These are phyloP conservation scores for Falco concolor DNA, from an alignment of 2,797 vertebrate species.

Conservation along the genomic window DNA sequence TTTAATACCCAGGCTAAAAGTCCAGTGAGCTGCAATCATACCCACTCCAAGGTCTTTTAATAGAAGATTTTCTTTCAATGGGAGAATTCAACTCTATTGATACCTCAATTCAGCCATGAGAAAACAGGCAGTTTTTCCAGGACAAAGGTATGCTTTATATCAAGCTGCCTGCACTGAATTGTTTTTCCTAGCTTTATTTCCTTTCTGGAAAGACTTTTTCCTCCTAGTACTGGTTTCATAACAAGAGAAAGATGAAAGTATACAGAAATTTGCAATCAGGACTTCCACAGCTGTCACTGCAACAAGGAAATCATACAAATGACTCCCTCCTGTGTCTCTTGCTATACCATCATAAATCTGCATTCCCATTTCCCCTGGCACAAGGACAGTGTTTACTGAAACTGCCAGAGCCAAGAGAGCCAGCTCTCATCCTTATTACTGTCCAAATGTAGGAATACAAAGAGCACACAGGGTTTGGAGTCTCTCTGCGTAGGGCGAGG, in stretches of 20 bases:
- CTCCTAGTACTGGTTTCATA: neutral
- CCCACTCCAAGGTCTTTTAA: neutral
- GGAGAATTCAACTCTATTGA: neutral
- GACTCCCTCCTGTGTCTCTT: neutral
- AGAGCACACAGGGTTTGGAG: neutral
- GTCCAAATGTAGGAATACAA: neutral
- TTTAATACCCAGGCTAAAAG: neutral
- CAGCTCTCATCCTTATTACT: neutral
- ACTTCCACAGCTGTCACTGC: neutral
- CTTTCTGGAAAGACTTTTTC: neutral
- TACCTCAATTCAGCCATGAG: neutral
- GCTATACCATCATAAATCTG: neutral
- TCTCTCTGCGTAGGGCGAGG: neutral
- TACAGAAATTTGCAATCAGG: neutral
- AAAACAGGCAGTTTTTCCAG: neutral
- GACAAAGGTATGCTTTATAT: neutral
- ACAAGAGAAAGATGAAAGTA: neutral
- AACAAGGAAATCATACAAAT: neutral
- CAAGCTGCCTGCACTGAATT: neutral
- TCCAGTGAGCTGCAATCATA: neutral
- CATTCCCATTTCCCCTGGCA: neutral
- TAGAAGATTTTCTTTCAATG: neutral
- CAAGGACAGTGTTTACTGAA: neutral
- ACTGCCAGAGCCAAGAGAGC: neutral
- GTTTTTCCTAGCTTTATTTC: neutral